A percentile compares a stretch with the other conserved stretches of the same genome.
Conservation (phyloP, 2,113 vertebrate genomes). For the Phaetusa simplex region DNA sequence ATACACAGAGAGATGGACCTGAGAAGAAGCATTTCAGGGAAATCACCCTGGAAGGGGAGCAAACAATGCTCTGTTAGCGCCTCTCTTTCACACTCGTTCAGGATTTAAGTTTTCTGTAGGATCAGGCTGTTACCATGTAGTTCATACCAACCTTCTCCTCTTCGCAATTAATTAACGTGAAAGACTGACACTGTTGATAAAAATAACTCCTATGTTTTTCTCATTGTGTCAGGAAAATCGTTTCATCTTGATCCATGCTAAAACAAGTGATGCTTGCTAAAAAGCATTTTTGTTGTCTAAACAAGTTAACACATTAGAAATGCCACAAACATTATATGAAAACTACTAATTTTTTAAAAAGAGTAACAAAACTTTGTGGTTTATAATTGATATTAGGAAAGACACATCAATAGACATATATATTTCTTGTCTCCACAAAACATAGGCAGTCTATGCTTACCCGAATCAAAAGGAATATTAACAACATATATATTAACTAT, state of each 20-base stretch:
- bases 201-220: not conserved
- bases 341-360: not conserved
- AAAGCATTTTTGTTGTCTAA: not conserved
- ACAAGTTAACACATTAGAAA: not conserved
- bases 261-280: not conserved
- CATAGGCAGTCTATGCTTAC: not conserved
- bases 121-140: not conserved
- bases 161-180: not conserved
- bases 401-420: not conserved
- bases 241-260: not conserved
- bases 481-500: not conserved
- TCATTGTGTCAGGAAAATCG: not conserved
- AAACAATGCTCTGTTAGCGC: constrained; percentile 44
- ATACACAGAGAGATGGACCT: not conserved
- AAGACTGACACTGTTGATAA: not conserved
- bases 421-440: not conserved
- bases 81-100: not conserved
- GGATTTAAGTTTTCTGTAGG: not conserved
- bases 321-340: not conserved
- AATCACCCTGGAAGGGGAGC: not conserved
- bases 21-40: not conserved
- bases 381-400: not conserved
- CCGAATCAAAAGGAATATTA: not conserved
- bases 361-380: not conserved
- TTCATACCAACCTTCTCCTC: not conserved